Evolutionary conservation across 1,140 invertebrate species (phyloP), one percentile per base, ranked within the genome.

Genomic region (Delia radicum): DNA sequence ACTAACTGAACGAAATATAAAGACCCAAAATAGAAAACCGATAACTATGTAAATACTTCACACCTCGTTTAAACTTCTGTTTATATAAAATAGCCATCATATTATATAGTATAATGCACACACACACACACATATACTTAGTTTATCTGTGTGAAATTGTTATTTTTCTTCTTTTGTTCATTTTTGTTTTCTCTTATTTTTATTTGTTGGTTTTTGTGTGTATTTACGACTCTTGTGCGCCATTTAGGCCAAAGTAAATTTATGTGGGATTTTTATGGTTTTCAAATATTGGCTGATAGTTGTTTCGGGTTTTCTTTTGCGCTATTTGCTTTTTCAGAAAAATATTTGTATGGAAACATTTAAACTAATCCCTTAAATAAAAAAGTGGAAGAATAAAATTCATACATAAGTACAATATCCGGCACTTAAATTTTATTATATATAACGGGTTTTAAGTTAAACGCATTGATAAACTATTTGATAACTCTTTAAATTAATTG

Each of bases 11-110:
- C 26, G 28, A 63, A 63, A 15, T 65, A 29, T 0, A 65, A 29
- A 65, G 24, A 65, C 15, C 5, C 27, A 15, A 2, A 12, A 28
- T 3, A 65, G 62, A 29, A 28, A 29, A 65, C 26, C 62, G 26
- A 65, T 65, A 65, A 65, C 62, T 65, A 65, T 65, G 62, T 65
- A 65, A 65, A 65, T 65, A 28, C 27, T 65, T 65, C 62, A 65
- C 62, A 65, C 62, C 62, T 65, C 62, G 27, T 65, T 65, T 28
- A 65, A 29, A 65, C 62, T 65, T 65, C 62, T 15, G 37, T 63
- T 27, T 63, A 2, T 29, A n/a, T 65, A 29, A 28, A 65, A 65
- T n/a, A 12, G 26, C 24, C 62, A 42, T 42, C 37, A 42, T 42
- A 42, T 42, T 15, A 42, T 42, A 42, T 42, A 42, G n/a, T 10